These are phyloP conservation scores for Parelbella ahira DNA, from an alignment of 2,888 invertebrate genomes.

Conservation along the genomic window DNA sequence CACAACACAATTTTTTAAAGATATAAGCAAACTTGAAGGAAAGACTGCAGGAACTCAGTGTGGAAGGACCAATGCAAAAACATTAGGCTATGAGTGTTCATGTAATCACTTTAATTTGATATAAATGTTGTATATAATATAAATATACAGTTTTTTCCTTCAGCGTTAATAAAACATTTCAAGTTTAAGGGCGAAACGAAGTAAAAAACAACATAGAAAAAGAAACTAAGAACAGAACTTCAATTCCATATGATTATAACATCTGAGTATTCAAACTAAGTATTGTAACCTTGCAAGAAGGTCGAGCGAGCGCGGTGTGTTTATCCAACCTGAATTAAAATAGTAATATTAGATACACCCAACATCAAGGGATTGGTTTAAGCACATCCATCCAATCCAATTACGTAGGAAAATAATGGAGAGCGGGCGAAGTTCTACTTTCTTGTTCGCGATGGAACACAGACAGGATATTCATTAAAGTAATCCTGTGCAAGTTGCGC, in stretches of 20 bases:
- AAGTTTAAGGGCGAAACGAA: too few relatives aligned
- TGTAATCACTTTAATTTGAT: too few relatives aligned
- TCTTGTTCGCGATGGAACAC: constrained; percentile 68
- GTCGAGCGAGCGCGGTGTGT: constrained; percentile 1
- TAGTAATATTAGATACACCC: constrained; percentile 26
- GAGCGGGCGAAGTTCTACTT: constrained; percentile 59
- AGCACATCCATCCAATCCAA: constrained; percentile 65
- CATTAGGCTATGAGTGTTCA: too few relatives aligned
- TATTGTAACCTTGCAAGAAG: constrained; percentile 10
- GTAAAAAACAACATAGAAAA: background rate
- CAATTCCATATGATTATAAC: background rate
- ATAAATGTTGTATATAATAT: too few relatives aligned
- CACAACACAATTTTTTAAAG: too few relatives aligned
- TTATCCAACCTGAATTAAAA: constrained; percentile 21
- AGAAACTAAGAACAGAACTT: too few relatives aligned
- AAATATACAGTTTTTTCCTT: too few relatives aligned
- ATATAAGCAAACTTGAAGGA: too few relatives aligned
- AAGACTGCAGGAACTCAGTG: too few relatives aligned
- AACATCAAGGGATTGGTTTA: constrained; percentile 41
- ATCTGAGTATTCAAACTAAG: constrained; percentile 1
- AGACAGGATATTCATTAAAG: constrained; percentile 66
- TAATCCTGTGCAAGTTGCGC: constrained; percentile 45
- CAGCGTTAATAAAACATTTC: too few relatives aligned
- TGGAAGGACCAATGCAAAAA: too few relatives aligned
- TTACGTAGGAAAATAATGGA: constrained; percentile 64